Conservation (phyloP, 2,888 invertebrate species). For the Spialia ferax region DNA sequence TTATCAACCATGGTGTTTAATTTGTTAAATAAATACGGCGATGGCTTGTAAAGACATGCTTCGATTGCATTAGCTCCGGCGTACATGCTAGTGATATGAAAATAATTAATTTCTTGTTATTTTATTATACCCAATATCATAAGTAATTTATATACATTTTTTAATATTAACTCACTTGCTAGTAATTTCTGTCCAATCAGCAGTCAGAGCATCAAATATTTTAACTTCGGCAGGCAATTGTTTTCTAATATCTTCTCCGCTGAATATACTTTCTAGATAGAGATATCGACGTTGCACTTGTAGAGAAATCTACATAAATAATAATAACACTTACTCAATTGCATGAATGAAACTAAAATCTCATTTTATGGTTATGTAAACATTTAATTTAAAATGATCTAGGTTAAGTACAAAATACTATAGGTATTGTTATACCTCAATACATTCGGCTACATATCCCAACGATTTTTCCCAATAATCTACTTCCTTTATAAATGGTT, state of each 20-base stretch:
- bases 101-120: constrained; percentile 9
- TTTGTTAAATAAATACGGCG: constrained; percentile 88
- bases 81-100: constrained; percentile 69
- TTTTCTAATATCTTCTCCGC: constrained; percentile 94
- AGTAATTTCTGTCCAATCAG: constrained; percentile 90
- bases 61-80: constrained; percentile 86
- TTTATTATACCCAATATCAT: background rate
- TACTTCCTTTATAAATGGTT: constrained; percentile 94
- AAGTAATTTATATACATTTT: background rate
- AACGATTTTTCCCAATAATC: constrained; percentile 95
- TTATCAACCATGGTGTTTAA: constrained; percentile 91
- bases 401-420: too few relatives aligned
- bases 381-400: too few relatives aligned
- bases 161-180: constrained; percentile 65
- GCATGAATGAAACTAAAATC: too few relatives aligned
- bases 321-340: constrained; percentile 16
- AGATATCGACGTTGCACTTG: constrained; percentile 94
- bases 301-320: constrained; percentile 83
- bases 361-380: too few relatives aligned
- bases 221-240: constrained; percentile 92
- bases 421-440: constrained; percentile 89
- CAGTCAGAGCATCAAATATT: constrained; percentile 91
- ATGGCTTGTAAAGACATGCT: constrained; percentile 87
- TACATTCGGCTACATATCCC: constrained; percentile 92
- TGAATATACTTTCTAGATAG: constrained; percentile 96